Evolutionary conservation across 2,113 vertebrate genomes (phyloP).

Genomic region (Pachyramphus minor): DNA sequence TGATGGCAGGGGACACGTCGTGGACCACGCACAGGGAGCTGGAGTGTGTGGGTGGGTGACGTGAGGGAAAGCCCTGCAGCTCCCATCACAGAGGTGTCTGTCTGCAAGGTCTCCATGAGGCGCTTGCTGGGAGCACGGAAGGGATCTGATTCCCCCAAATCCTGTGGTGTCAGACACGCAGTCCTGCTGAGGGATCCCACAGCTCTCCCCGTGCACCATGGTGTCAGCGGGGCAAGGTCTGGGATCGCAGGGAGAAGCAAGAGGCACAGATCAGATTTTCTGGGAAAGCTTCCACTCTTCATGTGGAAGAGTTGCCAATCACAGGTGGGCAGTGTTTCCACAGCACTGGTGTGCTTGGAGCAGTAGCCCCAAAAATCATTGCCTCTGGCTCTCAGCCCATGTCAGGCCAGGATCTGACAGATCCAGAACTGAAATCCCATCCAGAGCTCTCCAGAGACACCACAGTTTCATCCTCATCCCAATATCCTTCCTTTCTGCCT

Average conservation of each 20-base stretch:
- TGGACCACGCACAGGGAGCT: accelerated
- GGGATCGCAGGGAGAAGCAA: accelerated
- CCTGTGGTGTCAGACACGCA: accelerated
- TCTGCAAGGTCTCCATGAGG: background rate
- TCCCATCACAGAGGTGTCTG: background rate
- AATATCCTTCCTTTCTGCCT: background rate
- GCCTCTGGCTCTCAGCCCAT: background rate
- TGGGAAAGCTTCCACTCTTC: background rate
- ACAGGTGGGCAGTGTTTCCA: background rate
- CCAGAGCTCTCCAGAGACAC: background rate
- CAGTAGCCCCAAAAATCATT: background rate
- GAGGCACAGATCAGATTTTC: accelerated
- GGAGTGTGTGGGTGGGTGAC: accelerated
- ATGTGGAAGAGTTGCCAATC: background rate
- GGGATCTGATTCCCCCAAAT: background rate
- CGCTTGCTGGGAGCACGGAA: background rate
- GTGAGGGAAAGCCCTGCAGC: background rate
- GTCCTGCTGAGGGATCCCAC: background rate
- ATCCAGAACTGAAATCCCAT: background rate
- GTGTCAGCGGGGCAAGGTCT: accelerated
- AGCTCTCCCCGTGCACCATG: background rate
- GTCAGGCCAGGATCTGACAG: background rate
- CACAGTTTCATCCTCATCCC: constrained; percentile 17
- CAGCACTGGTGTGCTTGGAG: background rate
- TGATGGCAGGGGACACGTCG: background rate